Conservation (phyloP, 64 coral and sea anemone species). For the Montipora efflorescens region DNA sequence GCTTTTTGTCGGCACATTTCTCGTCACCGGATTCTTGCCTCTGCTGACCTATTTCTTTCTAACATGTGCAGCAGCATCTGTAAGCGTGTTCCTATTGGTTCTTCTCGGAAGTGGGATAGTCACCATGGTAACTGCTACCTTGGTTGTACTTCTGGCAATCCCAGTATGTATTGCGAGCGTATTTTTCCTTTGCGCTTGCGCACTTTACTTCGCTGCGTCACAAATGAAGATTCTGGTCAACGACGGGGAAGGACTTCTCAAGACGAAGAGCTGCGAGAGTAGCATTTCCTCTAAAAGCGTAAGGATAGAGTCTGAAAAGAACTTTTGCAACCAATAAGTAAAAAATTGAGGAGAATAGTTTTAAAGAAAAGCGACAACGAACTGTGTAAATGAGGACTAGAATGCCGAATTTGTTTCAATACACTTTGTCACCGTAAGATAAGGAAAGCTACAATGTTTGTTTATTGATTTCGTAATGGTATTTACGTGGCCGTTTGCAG, state of each 20-base stretch:
- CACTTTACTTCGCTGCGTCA: not conserved
- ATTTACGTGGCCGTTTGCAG: no score
- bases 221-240: not conserved
- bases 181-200: not conserved
- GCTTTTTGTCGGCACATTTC: not conserved
- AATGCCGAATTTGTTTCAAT: no score
- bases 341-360: no score
- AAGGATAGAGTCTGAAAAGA: not conserved
- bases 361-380: no score
- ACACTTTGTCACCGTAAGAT: no score
- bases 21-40: not conserved
- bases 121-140: not conserved
- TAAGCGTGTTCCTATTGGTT: conserved; percentile 14
- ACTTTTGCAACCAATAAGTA: no score
- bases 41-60: conserved; percentile 7
- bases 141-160: not conserved
- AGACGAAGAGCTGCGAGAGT: not conserved
- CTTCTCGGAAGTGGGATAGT: not conserved
- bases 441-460: no score
- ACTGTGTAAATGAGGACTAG: no score
- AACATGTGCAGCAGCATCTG: not conserved
- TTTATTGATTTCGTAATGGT: no score
- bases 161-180: conserved; percentile 4
- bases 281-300: not conserved
- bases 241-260: not conserved